Conservation (phyloP, 1,140 invertebrate genomes). For the Brachionus paranguensis region DNA sequence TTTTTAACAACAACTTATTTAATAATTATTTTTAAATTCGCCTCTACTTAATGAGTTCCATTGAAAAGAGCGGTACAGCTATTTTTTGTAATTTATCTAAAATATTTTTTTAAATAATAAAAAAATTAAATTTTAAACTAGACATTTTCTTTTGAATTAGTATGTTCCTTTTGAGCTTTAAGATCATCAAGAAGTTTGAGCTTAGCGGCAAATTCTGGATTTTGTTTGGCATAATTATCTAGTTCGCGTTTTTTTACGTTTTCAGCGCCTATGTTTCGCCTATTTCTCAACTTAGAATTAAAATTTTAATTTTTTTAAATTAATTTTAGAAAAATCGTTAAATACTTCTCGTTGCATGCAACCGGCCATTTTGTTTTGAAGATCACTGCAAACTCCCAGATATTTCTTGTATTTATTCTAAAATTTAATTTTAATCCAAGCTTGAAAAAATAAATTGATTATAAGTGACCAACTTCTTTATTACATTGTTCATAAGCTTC, state of each 20-base stretch:
- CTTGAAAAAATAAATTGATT: not conserved
- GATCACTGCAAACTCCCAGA: not conserved
- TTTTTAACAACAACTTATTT: too few relatives aligned
- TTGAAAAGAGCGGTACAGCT: too few relatives aligned
- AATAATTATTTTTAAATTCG: too few relatives aligned
- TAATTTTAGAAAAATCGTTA: not conserved
- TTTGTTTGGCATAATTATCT: constrained; percentile 15
- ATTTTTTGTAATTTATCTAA: not conserved
- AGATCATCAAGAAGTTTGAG: constrained; percentile 17
- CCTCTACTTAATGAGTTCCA: too few relatives aligned
- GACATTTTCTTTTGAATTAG: not conserved
- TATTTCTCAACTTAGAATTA: not conserved
- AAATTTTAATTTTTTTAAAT: not conserved
- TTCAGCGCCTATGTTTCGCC: constrained; percentile 14
- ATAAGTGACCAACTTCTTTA: not conserved
- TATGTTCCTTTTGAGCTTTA: not conserved
- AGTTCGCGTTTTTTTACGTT: constrained; percentile 24
- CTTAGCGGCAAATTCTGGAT: constrained; percentile 36
- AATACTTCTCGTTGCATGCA: constrained; percentile 28
- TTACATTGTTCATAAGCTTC: constrained; percentile 29
- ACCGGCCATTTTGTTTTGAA: constrained; percentile 31
- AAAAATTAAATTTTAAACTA: not conserved
- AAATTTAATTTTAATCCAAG: not conserved
- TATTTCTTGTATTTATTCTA: constrained; percentile 28
- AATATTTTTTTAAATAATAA: not conserved